Percentiles rank a stretch among this genome's conserved stretches.
Evolutionary conservation across 2,888 invertebrate species (phyloP).

Genomic region (Caenorhabditis afra): DNA sequence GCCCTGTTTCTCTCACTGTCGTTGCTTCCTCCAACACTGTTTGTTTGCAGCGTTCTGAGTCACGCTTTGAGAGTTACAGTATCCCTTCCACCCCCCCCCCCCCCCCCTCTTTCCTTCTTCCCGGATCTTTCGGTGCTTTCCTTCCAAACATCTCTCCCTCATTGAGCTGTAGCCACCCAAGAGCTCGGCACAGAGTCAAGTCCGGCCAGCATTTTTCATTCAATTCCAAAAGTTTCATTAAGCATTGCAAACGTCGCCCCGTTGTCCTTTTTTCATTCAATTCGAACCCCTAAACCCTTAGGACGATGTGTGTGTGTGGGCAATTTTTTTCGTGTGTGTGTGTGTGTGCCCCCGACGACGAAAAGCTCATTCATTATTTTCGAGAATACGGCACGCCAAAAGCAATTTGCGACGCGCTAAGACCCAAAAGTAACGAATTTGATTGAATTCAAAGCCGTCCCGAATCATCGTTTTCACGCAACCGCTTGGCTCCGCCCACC

Average conservation of each 20-base stretch:
- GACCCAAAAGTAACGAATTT: conserved; percentile 58
- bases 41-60: conserved; percentile 23
- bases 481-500: conserved; percentile 15
- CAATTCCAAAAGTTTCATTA: conserved; percentile 1
- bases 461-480: conserved; percentile 33
- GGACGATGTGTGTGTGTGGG: neutral
- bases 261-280: neutral
- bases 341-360: no score
- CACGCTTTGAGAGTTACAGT: conserved; percentile 29
- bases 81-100: no score
- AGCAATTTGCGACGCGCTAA: conserved; percentile 58
- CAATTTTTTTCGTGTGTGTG: conserved; percentile 15
- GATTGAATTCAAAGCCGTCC: conserved; percentile 57
- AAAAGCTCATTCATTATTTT: conserved; percentile 49
- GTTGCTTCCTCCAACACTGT: conserved; percentile 3
- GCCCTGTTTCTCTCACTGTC: conserved; percentile 31
- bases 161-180: neutral
- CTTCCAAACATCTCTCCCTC: neutral
- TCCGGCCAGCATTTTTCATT: neutral
- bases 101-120: no score
- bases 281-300: neutral
- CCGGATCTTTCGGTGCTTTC: neutral
- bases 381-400: conserved; percentile 20
- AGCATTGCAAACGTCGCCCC: neutral
- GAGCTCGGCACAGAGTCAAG: no score